Evolutionary conservation across 2,113 vertebrate genomes (phyloP), one percentile per base, ranked within the genome.

Genomic region (Indri indri): DNA sequence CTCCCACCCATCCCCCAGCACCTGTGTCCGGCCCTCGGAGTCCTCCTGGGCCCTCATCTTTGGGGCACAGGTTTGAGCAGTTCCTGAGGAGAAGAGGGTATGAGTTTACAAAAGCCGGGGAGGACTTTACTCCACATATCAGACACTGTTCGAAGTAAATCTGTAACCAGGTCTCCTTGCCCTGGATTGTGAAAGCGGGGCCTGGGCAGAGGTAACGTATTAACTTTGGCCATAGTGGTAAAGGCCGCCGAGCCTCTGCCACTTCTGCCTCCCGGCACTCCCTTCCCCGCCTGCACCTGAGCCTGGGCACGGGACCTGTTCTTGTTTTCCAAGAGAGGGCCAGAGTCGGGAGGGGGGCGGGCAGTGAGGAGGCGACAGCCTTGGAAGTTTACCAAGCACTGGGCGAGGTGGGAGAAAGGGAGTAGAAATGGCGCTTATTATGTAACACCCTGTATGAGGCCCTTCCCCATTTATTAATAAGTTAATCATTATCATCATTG

Each of bases 51-150:
- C 70, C 59, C 61, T 97, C 98, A 98, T 98, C 79, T 66, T 63
- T 81, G 93, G 93, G 92, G 52, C 92, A 85, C 80, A 83, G 90
- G 66, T 85, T 20, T 93, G 92, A 94, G 93, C 57, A 12, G 84
- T 77, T 96, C 97, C 98, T 98, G 96, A 94, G 73, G 73, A 96
- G 91, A 76, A 89, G 81, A 90, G 45, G 66, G 42, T 71, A 93
- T 42, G 50, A 63, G 80, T 95, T 91, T 85, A 88, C 22, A 0
- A 95, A 91, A 87, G 66, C 96, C 76, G 88, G 59, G 91, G 76
- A 98, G 98, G 98, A 98, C 98, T 98, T 98, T 98, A 98, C 88
- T 97, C 97, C 77, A 82, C 81, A 50, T 68, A 98, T 88, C 97
- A 92, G 97, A 90, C 97, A 97, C 96, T 96, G 96, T 94, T 96